Evolutionary conservation across 2,113 vertebrate species (phyloP).

Genomic region (Dromiciops gliroides): DNA sequence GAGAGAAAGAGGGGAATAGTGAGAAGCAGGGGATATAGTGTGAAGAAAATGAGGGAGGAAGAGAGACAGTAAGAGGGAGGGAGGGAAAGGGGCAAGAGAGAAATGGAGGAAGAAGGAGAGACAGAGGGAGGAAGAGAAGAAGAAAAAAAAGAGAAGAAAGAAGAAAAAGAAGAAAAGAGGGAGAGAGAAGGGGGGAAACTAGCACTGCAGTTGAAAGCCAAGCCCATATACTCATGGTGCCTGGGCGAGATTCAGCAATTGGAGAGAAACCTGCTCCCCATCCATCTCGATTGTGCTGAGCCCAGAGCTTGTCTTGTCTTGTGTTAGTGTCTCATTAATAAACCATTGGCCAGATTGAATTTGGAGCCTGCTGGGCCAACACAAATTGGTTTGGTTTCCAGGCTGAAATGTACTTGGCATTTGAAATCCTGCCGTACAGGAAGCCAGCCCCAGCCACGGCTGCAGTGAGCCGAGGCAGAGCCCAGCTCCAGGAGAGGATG

Average conservation of each 20-base stretch:
- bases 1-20: too few species aligned
- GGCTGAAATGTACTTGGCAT: not conserved
- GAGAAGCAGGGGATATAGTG: too few species aligned
- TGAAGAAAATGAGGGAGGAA: too few species aligned
- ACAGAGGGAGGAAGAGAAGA: too few species aligned
- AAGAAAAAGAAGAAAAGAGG: too few species aligned
- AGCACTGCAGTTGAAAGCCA: not conserved
- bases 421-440: not conserved
- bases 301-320: fast-evolving
- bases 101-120: too few species aligned
- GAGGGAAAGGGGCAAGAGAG: not conserved
- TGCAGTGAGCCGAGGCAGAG: not conserved
- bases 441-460: not conserved
- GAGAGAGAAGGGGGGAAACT: too few species aligned
- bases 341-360: constrained; percentile 9
- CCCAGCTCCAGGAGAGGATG: not conserved
- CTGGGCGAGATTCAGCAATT: not conserved
- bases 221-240: not conserved
- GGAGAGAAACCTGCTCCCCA: not conserved
- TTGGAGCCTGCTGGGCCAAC: not conserved
- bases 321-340: not conserved
- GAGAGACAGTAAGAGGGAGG: too few species aligned
- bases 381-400: constrained; percentile 28
- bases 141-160: not conserved
- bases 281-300: not conserved